Evolutionary conservation across 2,888 invertebrate species (phyloP).

Genomic region (Drosophila prolongata): DNA sequence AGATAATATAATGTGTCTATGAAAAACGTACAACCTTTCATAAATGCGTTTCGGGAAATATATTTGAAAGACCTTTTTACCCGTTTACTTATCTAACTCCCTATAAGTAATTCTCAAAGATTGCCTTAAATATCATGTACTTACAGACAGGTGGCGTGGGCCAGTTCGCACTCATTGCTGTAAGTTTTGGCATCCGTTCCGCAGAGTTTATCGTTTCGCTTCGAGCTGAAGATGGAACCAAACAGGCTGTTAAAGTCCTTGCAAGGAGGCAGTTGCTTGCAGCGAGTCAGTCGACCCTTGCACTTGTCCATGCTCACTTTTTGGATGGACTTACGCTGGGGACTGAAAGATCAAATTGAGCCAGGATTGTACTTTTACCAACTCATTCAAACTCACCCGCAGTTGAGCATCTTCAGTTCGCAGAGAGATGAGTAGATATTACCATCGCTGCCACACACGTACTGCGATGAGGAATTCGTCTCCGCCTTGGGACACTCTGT

Average conservation of each 20-base stretch:
- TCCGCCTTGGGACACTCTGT: slow-evolving; percentile 87
- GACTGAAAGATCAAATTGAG: slow-evolving; percentile 53
- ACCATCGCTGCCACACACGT: slow-evolving; percentile 95
- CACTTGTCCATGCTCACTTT: slow-evolving; percentile 90
- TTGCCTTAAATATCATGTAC: slow-evolving; percentile 81
- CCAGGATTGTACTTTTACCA: not conserved
- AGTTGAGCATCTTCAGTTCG: slow-evolving; percentile 94
- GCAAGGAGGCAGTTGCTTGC: slow-evolving; percentile 90
- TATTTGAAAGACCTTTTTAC: too few species aligned
- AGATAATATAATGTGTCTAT: too few species aligned
- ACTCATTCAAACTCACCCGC: slow-evolving; percentile 88
- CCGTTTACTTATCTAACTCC: too few species aligned
- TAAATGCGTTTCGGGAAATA: too few species aligned
- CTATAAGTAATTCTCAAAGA: not conserved
- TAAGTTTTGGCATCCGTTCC: slow-evolving; percentile 95
- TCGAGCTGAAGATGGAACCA: slow-evolving; percentile 85
- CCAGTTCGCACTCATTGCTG: slow-evolving; percentile 92
- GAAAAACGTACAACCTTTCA: too few species aligned
- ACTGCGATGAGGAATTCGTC: slow-evolving; percentile 80
- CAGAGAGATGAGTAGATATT: slow-evolving; percentile 95
- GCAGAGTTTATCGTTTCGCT: slow-evolving; percentile 91
- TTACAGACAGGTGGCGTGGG: slow-evolving; percentile 93
- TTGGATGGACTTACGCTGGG: slow-evolving; percentile 83
- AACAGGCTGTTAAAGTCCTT: slow-evolving; percentile 84
- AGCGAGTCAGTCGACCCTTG: slow-evolving; percentile 89